Base-by-base conservation (phyloP, 2,888 invertebrate genomes). In the Drosophila longiperda region DNA sequence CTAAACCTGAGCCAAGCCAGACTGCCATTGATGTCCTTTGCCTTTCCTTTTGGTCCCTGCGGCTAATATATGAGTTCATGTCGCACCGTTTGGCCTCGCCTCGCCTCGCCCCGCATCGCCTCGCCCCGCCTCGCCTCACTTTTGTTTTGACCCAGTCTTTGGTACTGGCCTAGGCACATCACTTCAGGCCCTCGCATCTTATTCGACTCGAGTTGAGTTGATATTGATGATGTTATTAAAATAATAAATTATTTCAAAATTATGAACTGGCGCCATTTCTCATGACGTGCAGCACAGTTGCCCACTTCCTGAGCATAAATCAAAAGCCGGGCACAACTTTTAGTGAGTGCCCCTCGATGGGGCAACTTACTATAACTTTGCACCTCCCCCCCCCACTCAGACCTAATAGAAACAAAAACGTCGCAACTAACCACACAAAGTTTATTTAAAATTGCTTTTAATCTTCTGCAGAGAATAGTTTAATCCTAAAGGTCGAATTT, bases 161-260 rank as follows among this genome's bases (percentile, higher is more conserved):
- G 26, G 57, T 64, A 20, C 29, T 55, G 55, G 54, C 40, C 71
- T 66, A 71, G 71, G 71, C 75, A 77, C 73, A 76, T 73, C 73
- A 61, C 45, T 64, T 58, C 9, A 15, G 34, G 34, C 15, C 45
- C 17, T 33, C 33, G 55, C 45, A 36, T 2, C 26, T 36, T 12
- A 52, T 29, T 3, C 42, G 42, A 50, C 32, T 53, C 55, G 66
- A 66, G 74, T 87, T 78, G 84, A 86, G 84, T 89, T 87, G 71
- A 87, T 87, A 87, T 87, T 87, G 87, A 87, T 87, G 87, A 87
- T 87, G 87, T 87, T 87, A 87, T 87, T 87, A 87, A 87, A 87
- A 87, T 87, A 87, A 87, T 87, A 87, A 87, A 87, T 87, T 87
- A 87, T 87, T 87, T 89, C 80, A 87, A 87, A 87, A 87, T 87